Base-by-base conservation (phyloP, 2,888 invertebrate genomes). In the Trissonchulus sp. region DNA sequence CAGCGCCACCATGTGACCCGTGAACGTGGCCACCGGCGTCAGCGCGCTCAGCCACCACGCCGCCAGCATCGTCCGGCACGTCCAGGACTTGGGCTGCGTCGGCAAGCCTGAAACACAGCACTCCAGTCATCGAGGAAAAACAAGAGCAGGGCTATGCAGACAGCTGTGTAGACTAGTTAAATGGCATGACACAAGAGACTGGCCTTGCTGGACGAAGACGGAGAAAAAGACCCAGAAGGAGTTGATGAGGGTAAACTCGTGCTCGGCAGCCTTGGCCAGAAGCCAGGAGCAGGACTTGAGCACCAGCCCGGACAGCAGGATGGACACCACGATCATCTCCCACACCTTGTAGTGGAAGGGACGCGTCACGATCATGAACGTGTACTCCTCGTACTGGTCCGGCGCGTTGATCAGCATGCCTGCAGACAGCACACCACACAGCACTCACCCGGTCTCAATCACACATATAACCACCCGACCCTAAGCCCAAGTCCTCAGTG, bases 301-400 rank as follows among this genome's bases (percentile, higher is more conserved):
- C 15, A 81, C 77, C 0, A 78, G 71, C 3, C 78, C 81, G 0
- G 81, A 81, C 2, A 80, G 68, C 3, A 78, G n/a, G 31, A 81
- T 81, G 75, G 84, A 84, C 80, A 63, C 81, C 79, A 73, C 74
- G 74, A 73, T 68, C 75, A 80, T 76, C 74, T 73, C 74, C 76
- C 76, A 76, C 78, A 81, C 83, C 78, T 82, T 81, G 83, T 84
- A 83, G 76, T 77, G 78, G 72, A 81, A 82, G 0, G 82, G 81
- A 63, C 79, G 78, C 2, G 80, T 80, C 18, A 82, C 80, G 38
- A 82, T 81, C 0, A 81, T 77, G 62, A 80, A 77, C 0, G 80
- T 80, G 60, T 81, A 78, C 62, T 81, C 80, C 30, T 77, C 78
- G 72, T 78, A 80, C 72, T 79, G 79, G 68, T 80, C 80, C 0